Evolutionary conservation across 2,113 vertebrate species (phyloP).

Genomic region (Danionella cerebrum): DNA sequence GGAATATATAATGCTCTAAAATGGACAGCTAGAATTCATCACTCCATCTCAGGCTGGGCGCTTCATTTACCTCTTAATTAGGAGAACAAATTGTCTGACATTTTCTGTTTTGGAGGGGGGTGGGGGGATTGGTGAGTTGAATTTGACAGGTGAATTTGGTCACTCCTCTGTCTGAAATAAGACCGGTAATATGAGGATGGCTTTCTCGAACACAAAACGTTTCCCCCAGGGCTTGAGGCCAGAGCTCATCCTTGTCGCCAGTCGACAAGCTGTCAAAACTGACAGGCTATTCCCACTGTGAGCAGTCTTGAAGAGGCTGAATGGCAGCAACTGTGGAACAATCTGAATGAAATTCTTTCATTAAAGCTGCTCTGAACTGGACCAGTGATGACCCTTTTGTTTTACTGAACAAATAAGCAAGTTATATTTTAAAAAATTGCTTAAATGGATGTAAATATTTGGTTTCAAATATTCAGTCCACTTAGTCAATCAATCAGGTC

Average conservation of each 20-base stretch:
- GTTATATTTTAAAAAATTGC: too few species aligned
- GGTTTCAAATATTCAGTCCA: too few species aligned
- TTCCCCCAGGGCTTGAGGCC: constrained; percentile 3
- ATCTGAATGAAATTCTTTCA: neutral
- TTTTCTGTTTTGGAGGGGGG: constrained; percentile 15
- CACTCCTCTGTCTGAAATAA: constrained; percentile 3
- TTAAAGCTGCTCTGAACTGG: neutral
- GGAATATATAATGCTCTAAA: neutral
- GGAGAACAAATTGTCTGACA: constrained; percentile 27
- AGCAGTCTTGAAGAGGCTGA: neutral
- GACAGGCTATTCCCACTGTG: neutral
- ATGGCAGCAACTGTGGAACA: neutral
- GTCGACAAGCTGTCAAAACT: constrained; percentile 16
- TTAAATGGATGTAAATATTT: too few species aligned
- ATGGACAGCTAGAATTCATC: neutral
- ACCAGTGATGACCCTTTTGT: neutral
- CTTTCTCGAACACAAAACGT: neutral
- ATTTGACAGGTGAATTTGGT: constrained; percentile 22
- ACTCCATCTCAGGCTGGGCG: neutral
- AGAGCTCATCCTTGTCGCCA: neutral
- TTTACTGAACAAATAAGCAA: too few species aligned
- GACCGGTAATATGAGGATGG: constrained; percentile 13
- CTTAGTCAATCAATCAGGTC: too few species aligned
- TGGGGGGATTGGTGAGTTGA: constrained; percentile 4
- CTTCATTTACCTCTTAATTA: constrained; percentile 12